These are phyloP conservation scores for Cartodere bifasciata DNA, from an alignment of 2,888 invertebrate species.

Conservation along the genomic window DNA sequence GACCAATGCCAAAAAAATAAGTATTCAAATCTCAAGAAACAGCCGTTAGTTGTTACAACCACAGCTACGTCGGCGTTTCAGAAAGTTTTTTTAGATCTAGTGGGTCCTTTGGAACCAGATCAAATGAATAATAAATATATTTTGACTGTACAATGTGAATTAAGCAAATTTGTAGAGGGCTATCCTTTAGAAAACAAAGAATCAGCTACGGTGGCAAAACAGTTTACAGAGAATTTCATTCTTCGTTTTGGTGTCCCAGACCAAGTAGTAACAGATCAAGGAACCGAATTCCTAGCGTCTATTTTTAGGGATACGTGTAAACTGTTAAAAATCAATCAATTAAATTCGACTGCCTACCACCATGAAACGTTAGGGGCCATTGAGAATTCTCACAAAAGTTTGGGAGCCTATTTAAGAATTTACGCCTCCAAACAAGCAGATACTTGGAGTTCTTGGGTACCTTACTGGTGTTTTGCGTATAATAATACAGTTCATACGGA, in stretches of 20 bases:
- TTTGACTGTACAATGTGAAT: conserved; percentile 13
- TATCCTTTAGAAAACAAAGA: conserved; percentile 13
- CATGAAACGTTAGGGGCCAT: conserved; percentile 12
- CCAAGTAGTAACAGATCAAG: conserved; percentile 12
- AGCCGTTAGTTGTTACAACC: too few relatives aligned
- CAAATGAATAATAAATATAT: conserved; percentile 12
- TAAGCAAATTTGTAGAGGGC: conserved; percentile 14
- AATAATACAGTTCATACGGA: too few relatives aligned
- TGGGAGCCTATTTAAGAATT: too few relatives aligned
- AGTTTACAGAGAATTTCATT: conserved; percentile 16
- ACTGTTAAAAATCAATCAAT: conserved; percentile 12
- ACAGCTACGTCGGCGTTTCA: too few relatives aligned
- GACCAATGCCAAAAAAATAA: too few relatives aligned
- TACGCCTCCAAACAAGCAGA: too few relatives aligned
- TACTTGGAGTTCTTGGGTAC: too few relatives aligned
- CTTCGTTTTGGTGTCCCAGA: conserved; percentile 14
- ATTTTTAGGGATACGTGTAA: conserved; percentile 12
- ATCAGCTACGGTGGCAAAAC: conserved; percentile 9
- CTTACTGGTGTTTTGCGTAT: too few relatives aligned
- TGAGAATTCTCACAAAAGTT: conserved; percentile 14
- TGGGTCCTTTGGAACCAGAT: too few relatives aligned
- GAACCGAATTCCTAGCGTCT: conserved; percentile 13
- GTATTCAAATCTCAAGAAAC: too few relatives aligned
- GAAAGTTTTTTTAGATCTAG: too few relatives aligned
- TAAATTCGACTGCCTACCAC: conserved; percentile 14